These are phyloP conservation scores for Pachypanchax playfairii DNA, from an alignment of 2,113 vertebrate species.

Conservation along the genomic window DNA sequence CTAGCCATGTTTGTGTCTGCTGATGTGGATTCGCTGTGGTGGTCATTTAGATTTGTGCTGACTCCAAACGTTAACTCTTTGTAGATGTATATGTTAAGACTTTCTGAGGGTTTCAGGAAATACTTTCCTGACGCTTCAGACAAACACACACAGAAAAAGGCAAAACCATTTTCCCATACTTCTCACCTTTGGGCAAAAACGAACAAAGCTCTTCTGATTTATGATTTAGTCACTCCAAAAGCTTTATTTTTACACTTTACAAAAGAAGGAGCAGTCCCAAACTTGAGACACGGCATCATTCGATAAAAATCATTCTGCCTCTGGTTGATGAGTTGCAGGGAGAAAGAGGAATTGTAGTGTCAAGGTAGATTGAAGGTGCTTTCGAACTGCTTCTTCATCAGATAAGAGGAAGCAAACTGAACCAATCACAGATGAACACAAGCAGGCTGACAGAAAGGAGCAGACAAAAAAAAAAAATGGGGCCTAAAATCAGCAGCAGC, in stretches of 20 bases:
- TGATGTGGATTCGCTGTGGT: too few relatives aligned
- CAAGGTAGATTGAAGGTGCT: constrained; percentile 61
- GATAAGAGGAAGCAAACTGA: constrained; percentile 61
- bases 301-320: constrained; percentile 70
- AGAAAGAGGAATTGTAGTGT: constrained; percentile 65
- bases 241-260: constrained; percentile 65
- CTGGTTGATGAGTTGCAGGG: constrained; percentile 66
- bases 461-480: constrained; percentile 26
- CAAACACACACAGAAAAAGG: background rate
- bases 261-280: constrained; percentile 47
- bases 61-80: too few relatives aligned
- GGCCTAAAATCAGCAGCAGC: constrained; percentile 28
- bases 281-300: constrained; percentile 67
- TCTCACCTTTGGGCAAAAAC: too few relatives aligned
- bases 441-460: constrained; percentile 32
- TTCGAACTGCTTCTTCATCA: constrained; percentile 59
- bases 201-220: constrained; percentile 18
- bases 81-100: too few relatives aligned
- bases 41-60: too few relatives aligned
- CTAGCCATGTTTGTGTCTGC: too few relatives aligned
- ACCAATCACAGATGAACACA: constrained; percentile 65
- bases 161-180: too few relatives aligned
- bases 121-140: too few relatives aligned
- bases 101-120: too few relatives aligned
- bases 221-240: constrained; percentile 43